Base-by-base conservation (phyloP, 2,113 vertebrate genomes). In the Taurulus bubalis region DNA sequence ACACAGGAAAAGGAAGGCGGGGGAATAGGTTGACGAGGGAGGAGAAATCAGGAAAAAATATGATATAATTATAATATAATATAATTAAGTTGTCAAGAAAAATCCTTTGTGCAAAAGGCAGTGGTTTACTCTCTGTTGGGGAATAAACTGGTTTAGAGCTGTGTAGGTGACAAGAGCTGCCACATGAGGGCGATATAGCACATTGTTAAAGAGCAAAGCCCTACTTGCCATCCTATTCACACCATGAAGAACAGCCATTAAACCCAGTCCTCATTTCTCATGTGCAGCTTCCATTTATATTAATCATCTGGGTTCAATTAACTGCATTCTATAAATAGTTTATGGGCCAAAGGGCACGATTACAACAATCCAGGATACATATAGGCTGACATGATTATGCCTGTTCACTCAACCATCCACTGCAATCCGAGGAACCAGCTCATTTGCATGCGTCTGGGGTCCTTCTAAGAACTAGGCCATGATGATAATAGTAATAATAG, bases 151-250 rank as follows among this genome's bases (percentile, higher is more conserved):
- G 47, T 56, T 10, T 30, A 18, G 2, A 45, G 34, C 14, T 11
- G 11, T 11, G 59, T 32, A 64, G 51, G 2, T 66, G 11, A 7
- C 30, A 34, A 38, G 49, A 26, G 8, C 34, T 11, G 60, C 79
- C 93, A 94, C 88, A 87, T 3, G 92, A 60, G 90, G 93, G 93
- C 53, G 69, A 83, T 77, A 45, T 56, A 70, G 75, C 45, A 75
- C 74, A 75, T 81, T 53, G 38, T 47, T 63, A 51, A 63, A 36
- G 18, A 9, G 59, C 38, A 42, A 49, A 72, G 36, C 30, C 47
- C 3, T 22, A 18, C 32, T 49, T 79, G 2, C 24, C 8, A 8
- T 66, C 6, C 5, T 42, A 14, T 22, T 18, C 45, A 36, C 49
- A 42, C 32, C 8, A 55, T 24, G 20, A 74, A 67, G 67, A 55